Base-by-base conservation (phyloP, 2,888 invertebrate species). In the Deroplatys truncata region DNA sequence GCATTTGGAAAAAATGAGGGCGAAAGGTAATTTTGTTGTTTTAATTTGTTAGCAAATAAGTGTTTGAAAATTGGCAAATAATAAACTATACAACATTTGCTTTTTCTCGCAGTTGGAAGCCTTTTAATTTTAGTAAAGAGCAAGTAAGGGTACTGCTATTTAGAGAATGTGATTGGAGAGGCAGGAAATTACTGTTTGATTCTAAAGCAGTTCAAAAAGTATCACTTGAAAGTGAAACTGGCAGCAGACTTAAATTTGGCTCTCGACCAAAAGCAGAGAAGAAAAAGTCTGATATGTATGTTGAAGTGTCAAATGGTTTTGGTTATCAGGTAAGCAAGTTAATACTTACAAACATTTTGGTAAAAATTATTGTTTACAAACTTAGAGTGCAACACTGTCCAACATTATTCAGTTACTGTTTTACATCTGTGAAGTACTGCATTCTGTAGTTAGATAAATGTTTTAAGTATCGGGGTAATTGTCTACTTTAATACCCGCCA, bases 111-210 rank as follows among this genome's bases (percentile, higher is more conserved):
- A 93, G 92, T 92, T 94, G 94, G 92, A 95, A 95, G 93, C 95
- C 95, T 92, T 96, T 97, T 94, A 95, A 95, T 92, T 91, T 92
- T 84, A 90, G 90, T 86, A 95, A 95, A 91, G 95, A 96, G 93
- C 96, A 97, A 94, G 96, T 98, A 90, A 95, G 98, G 92, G 95
- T 98, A 92, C 95, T 98, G 92, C 94, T 98, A 91, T 98, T 97
- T 94, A 96, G 96, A 92, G 98, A 98, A 94, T 97, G 97, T 93
- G 98, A 98, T 93, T 96, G 96, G 93, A 95, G 96, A 90, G 98
- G 97, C 43, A 95, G 97, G 90, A 96, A 96, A 92, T 94, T 98
- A 82, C 94, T 98, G 89, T 98, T 98, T 93, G 98, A 98, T 93
- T 98, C 98, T 0, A 95, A 96, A 91, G 95, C 96, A 28, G 94